Percentiles rank a stretch among this genome's conserved stretches.
Evolutionary conservation across 2,113 vertebrate species (phyloP).

Genomic region (Apodemus sylvaticus): DNA sequence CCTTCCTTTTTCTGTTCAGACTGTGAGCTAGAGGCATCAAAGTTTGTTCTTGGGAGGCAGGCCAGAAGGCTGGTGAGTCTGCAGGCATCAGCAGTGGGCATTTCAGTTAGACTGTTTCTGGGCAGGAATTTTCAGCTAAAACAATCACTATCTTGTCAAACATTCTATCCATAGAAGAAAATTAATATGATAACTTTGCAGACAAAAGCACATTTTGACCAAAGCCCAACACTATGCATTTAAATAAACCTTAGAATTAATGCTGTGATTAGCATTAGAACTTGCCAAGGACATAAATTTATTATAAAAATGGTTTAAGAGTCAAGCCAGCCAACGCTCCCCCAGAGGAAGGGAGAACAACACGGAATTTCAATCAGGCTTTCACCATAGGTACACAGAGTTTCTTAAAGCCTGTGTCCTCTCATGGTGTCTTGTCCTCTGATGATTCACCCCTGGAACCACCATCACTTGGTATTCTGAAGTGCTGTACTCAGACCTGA

Average conservation of each 20-base stretch:
- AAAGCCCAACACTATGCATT: slow-evolving; percentile 51
- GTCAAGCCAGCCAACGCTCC: not conserved
- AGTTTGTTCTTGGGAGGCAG: not conserved
- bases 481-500: not conserved
- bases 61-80: not conserved
- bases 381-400: not conserved
- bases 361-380: slow-evolving; percentile 53
- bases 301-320: not conserved
- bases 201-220: slow-evolving; percentile 75
- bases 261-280: slow-evolving; percentile 69
- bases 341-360: not conserved
- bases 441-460: not conserved
- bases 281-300: slow-evolving; percentile 71
- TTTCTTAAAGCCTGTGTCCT: not conserved
- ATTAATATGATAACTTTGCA: slow-evolving; percentile 66
- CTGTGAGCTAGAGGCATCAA: not conserved
- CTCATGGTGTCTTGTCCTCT: not conserved
- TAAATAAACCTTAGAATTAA: slow-evolving; percentile 65
- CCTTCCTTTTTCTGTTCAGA: not conserved
- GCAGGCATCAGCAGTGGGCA: slow-evolving; percentile 2
- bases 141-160: slow-evolving; percentile 75
- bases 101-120: slow-evolving; percentile 61
- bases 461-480: not conserved
- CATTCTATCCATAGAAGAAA: slow-evolving; percentile 64
- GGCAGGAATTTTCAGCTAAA: slow-evolving; percentile 29